Evolutionary conservation across 1,140 invertebrate species (phyloP).

Genomic region (Achroia grisella): DNA sequence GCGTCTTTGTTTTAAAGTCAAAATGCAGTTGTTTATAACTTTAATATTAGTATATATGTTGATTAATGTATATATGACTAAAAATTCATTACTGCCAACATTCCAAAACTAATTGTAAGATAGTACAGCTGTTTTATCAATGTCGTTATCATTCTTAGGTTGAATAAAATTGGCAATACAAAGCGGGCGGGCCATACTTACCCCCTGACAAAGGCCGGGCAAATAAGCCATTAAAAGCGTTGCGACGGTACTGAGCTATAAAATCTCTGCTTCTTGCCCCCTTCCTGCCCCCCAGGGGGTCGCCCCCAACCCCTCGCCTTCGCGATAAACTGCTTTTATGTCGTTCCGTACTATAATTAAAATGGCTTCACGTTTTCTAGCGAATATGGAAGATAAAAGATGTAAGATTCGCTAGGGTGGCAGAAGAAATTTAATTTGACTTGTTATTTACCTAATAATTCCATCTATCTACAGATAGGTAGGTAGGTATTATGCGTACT

Average conservation of each 20-base stretch:
- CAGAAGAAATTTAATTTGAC: neutral
- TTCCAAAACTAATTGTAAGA: too few relatives aligned
- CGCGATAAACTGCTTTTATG: slow-evolving; percentile 65
- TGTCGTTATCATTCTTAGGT: slow-evolving; percentile 47
- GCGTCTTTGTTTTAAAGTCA: too few relatives aligned
- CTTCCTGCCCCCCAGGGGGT: slow-evolving; percentile 14
- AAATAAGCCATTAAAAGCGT: slow-evolving; percentile 70
- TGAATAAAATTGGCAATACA: slow-evolving; percentile 63
- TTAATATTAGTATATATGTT: too few relatives aligned
- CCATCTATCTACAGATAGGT: neutral
- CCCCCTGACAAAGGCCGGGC: slow-evolving; percentile 54
- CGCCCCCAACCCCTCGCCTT: slow-evolving; percentile 1
- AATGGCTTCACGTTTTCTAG: slow-evolving; percentile 61
- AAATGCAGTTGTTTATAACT: too few relatives aligned
- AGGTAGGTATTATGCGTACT: too few relatives aligned
- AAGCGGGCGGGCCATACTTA: slow-evolving; percentile 29
- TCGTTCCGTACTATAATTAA: slow-evolving; percentile 65
- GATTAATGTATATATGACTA: too few relatives aligned
- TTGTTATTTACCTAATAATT: neutral
- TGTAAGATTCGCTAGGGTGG: slow-evolving; percentile 28
- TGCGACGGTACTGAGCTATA: slow-evolving; percentile 60
- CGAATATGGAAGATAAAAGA: slow-evolving; percentile 43
- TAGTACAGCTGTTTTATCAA: too few relatives aligned
- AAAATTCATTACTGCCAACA: too few relatives aligned
- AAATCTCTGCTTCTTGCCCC: slow-evolving; percentile 67